These are phyloP conservation scores for Drosophila watanabei DNA, from an alignment of 1,140 invertebrate species.

Conservation along the genomic window DNA sequence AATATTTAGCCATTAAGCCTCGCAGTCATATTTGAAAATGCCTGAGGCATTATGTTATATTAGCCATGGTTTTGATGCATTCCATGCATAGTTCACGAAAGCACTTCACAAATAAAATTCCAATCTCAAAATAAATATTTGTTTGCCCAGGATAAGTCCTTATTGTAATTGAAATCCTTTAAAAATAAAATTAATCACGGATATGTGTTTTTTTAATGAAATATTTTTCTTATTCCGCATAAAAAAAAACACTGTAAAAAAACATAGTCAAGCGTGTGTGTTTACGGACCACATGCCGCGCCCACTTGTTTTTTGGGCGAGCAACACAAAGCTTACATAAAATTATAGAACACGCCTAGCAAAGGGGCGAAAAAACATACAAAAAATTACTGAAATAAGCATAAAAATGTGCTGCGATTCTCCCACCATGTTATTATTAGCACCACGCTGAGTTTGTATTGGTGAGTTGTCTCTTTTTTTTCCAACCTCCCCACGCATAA, in stretches of 20 bases:
- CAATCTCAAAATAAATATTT: conserved; percentile 39
- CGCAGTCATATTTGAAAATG: background rate
- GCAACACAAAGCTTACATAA: conserved; percentile 52
- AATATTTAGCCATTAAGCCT: background rate
- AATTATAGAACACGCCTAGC: conserved; percentile 65
- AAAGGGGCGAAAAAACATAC: conserved; percentile 14
- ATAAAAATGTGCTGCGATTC: conserved; percentile 56
- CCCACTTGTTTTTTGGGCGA: conserved; percentile 46
- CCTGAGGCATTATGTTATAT: background rate
- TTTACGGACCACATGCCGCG: conserved; percentile 51
- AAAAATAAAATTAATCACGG: conserved; percentile 53
- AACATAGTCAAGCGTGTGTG: background rate
- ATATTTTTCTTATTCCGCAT: conserved; percentile 34
- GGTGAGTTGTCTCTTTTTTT: conserved; percentile 16
- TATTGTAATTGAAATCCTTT: conserved; percentile 45
- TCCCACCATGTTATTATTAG: conserved; percentile 57
- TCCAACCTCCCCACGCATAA: conserved; percentile 48
- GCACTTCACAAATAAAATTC: conserved; percentile 14
- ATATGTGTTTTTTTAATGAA: conserved; percentile 27
- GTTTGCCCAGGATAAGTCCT: conserved; percentile 14
- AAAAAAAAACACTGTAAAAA: conserved; percentile 27
- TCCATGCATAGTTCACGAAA: conserved; percentile 19
- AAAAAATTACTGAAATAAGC: conserved; percentile 59
- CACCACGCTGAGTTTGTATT: conserved; percentile 21
- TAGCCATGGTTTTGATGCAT: background rate